Evolutionary conservation across 2,888 invertebrate genomes (phyloP), one percentile per base, ranked within the genome.

Genomic region (Dichetophora obliterata): DNA sequence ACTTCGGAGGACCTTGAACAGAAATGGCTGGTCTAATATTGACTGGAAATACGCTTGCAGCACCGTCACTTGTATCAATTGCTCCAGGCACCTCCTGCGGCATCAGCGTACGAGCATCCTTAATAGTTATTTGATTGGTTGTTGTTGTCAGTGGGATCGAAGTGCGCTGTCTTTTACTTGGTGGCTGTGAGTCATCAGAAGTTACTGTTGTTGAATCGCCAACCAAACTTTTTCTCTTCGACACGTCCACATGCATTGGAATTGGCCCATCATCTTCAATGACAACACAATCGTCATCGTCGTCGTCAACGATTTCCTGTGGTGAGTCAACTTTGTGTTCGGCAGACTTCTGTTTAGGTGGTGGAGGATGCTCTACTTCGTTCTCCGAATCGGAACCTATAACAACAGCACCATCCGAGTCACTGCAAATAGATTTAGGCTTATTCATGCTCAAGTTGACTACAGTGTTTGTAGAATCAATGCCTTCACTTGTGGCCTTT

Each of bases 21-120:
- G 91, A 91, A 50, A 91, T 91, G 14, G 92, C 91, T 19, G 92
- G 91, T 80, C 92, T 88, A 89, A 92, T 91, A 81, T 91, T 91
- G 0, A 92, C 87, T 3, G 91, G 92, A 88, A 93, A 94, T 69
- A 81, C 81, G 24, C 91, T 92, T 6, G 84, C 59, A 3, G 81
- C 68, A 52, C n/a, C n/a, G n/a, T 78, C 84, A 5, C 22, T 73
- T 65, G 37, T 31, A 8, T n/a, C 34, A 34, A 5, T 19, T 24
- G 75, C 63, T 27, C 80, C 81, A 1, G 77, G 14, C 9, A 78
- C 75, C 27, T 84, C 86, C 16, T 82, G 85, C 0, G 86, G 84
- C 85, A 87, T 86, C 3, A 89, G 80, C 2, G 88, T 86, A 68
- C 89, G 86, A 1, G 89, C 87, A 80, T 89, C 89, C 77, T 89